Conservation (phyloP, 92 coral and sea anemone genomes). For the Hydrozoanthus gracilis region DNA sequence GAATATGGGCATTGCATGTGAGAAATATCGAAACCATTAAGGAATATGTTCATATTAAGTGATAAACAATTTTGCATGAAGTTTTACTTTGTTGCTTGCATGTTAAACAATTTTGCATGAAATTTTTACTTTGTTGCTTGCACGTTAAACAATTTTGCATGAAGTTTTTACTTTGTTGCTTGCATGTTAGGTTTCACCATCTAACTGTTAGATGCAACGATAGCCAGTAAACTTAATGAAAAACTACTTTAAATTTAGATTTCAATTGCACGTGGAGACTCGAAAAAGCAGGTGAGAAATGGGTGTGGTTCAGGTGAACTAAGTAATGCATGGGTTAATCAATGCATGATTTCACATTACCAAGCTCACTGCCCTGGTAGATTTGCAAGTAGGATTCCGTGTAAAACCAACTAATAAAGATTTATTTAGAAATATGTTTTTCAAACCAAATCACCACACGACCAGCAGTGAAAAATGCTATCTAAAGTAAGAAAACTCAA, state of each 20-base stretch:
- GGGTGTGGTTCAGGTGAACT: neutral
- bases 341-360: neutral
- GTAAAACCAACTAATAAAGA: neutral
- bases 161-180: neutral
- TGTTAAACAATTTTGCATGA: too few species aligned
- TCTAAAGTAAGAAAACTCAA: neutral
- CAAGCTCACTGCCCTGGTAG: neutral
- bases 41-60: too few species aligned
- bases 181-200: neutral
- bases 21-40: too few species aligned
- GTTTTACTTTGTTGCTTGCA: too few species aligned
- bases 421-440: neutral
- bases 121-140: neutral
- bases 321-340: neutral
- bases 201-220: neutral
- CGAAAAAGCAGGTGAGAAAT: constrained; percentile 43
- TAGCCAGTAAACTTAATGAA: constrained; percentile 14
- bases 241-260: constrained; percentile 40
- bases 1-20: too few species aligned
- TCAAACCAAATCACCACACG: neutral
- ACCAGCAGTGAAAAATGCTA: neutral
- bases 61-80: too few species aligned
- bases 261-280: constrained; percentile 41
- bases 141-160: neutral
- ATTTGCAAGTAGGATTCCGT: neutral